Conservation (phyloP, 2,113 vertebrate species). For the Bos javanicus region DNA sequence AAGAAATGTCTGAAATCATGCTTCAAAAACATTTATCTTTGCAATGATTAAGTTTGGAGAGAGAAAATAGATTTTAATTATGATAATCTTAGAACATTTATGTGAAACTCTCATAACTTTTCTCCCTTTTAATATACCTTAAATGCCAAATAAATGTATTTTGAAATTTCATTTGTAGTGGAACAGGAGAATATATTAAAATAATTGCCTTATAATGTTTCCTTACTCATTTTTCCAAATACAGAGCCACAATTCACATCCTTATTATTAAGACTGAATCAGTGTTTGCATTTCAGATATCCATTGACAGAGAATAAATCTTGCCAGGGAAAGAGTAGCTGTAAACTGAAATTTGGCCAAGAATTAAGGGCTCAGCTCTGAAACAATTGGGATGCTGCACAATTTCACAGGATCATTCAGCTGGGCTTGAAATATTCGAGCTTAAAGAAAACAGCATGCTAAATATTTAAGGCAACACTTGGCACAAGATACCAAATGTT, state of each 20-base stretch:
- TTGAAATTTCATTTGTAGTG: conserved; percentile 44
- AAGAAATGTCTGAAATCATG: not conserved
- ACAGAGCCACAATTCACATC: not conserved
- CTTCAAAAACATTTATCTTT: not conserved
- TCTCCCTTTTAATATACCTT: conserved; percentile 8
- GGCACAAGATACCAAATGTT: conserved; percentile 65
- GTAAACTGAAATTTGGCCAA: conserved; percentile 55
- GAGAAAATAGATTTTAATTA: conserved; percentile 4
- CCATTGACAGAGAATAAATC: conserved; percentile 11
- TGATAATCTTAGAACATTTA: conserved; percentile 28
- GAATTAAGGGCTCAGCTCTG: conserved; percentile 41
- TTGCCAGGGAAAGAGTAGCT: conserved; percentile 50
- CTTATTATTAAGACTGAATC: conserved; percentile 34
- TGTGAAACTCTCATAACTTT: conserved; percentile 22
- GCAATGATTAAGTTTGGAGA: not conserved
- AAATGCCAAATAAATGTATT: conserved; percentile 45
- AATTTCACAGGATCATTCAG: conserved; percentile 31
- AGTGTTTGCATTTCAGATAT: conserved; percentile 39
- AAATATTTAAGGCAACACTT: conserved; percentile 70
- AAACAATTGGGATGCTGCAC: conserved; percentile 48
- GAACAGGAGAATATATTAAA: conserved; percentile 40
- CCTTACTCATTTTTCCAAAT: conserved; percentile 57
- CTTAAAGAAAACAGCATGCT: conserved; percentile 53
- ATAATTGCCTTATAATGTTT: conserved; percentile 51
- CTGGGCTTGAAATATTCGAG: conserved; percentile 40